Evolutionary conservation across 2,888 invertebrate genomes (phyloP).

Genomic region (Brachyopa scutellaris): DNA sequence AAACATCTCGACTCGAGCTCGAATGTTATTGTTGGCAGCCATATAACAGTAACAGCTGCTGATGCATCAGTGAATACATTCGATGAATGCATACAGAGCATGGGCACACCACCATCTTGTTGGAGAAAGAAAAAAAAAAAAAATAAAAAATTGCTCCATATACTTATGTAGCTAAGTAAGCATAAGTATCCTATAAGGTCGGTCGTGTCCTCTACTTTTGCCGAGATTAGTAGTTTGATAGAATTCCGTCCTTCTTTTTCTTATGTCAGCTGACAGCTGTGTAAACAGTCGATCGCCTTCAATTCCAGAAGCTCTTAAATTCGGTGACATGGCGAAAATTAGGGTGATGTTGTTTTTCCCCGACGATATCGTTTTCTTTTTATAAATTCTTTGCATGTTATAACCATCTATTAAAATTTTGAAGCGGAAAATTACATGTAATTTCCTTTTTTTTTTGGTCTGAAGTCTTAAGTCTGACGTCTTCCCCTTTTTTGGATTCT

Average conservation of each 20-base stretch:
- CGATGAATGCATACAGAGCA: constrained; percentile 51
- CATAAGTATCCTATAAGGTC: constrained; percentile 45
- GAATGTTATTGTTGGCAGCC: constrained; percentile 66
- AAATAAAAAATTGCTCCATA: constrained; percentile 52
- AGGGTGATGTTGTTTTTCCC: constrained; percentile 37
- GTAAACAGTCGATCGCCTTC: constrained; percentile 45
- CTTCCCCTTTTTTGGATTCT: not conserved
- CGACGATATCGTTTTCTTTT: constrained; percentile 56
- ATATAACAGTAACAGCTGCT: constrained; percentile 59
- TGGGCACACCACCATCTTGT: constrained; percentile 16
- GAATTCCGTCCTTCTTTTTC: constrained; percentile 18
- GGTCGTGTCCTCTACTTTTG: constrained; percentile 10
- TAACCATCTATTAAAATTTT: constrained; percentile 67
- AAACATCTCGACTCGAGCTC: constrained; percentile 52
- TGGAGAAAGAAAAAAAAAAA: not conserved
- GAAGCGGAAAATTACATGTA: constrained; percentile 72
- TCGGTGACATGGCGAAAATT: constrained; percentile 71
- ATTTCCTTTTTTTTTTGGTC: constrained; percentile 47
- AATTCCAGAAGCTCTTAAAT: constrained; percentile 54
- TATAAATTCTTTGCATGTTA: constrained; percentile 56
- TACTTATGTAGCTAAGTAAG: constrained; percentile 64
- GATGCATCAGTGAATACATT: constrained; percentile 64
- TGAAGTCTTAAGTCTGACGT: not conserved
- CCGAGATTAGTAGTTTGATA: constrained; percentile 55
- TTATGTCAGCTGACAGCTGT: constrained; percentile 43